These are phyloP conservation scores for Notospermus geniculatus DNA, from an alignment of 1,140 invertebrate species.

Conservation along the genomic window DNA sequence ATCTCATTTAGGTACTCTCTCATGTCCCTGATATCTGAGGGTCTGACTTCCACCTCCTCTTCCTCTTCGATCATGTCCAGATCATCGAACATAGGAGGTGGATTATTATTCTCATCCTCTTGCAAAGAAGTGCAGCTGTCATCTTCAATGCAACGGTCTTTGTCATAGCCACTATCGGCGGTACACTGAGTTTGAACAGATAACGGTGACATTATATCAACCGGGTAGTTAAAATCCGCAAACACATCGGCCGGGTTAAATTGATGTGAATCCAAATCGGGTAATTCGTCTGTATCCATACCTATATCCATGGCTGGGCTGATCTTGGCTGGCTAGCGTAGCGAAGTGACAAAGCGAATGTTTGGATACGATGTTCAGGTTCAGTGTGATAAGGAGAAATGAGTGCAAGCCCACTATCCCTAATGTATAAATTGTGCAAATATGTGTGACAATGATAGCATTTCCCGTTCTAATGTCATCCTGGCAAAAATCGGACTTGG, in stretches of 20 bases:
- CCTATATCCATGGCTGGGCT: too few relatives aligned
- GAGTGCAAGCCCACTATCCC: too few relatives aligned
- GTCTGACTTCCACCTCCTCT: not conserved
- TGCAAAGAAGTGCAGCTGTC: too few relatives aligned
- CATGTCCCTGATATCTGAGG: not conserved
- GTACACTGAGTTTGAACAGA: conserved; percentile 5
- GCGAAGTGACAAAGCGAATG: not conserved
- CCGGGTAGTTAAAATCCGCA: conserved; percentile 4
- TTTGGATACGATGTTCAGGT: not conserved
- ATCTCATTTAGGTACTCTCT: not conserved
- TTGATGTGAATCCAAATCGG: not conserved
- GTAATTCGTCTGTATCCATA: conserved; percentile 6
- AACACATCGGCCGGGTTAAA: not conserved
- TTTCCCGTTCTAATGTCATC: too few relatives aligned
- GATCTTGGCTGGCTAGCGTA: too few relatives aligned
- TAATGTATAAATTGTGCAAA: too few relatives aligned
- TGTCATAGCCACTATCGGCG: not conserved
- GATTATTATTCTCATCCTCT: not conserved
- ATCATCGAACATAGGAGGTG: too few relatives aligned
- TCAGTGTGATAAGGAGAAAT: too few relatives aligned
- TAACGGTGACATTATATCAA: not conserved
- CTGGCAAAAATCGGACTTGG: too few relatives aligned
- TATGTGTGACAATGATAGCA: too few relatives aligned
- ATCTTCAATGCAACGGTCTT: not conserved
- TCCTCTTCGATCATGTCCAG: not conserved